A percentile compares a stretch with the other conserved stretches of the same genome.
Conservation (phyloP, 2,797 vertebrate species). For the Crenuchus spilurus region DNA sequence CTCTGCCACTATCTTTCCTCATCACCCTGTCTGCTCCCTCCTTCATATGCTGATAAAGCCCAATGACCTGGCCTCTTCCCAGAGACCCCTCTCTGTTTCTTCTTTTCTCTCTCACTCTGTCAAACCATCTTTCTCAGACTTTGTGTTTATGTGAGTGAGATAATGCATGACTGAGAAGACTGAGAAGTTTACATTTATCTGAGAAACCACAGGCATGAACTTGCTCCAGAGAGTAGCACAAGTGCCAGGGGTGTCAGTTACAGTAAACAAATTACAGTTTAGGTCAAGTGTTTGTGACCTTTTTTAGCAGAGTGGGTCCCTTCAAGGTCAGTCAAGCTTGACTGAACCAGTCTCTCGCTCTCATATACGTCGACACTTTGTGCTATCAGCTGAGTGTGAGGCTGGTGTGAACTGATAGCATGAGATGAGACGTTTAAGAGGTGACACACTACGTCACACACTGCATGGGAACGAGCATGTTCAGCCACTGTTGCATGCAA, state of each 20-base stretch:
- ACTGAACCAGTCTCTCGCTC: slow-evolving; percentile 20
- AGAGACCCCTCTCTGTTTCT: slow-evolving; percentile 34
- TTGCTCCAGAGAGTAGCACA: neutral
- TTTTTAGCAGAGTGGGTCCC: neutral
- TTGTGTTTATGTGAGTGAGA: neutral
- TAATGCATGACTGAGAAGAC: neutral
- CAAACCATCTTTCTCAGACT: slow-evolving; percentile 38
- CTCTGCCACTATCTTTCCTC: slow-evolving; percentile 67
- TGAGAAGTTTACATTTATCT: neutral
- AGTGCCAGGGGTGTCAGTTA: neutral
- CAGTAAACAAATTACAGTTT: neutral
- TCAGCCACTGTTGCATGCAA: neutral
- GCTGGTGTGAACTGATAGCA: slow-evolving; percentile 75
- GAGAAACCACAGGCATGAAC: neutral
- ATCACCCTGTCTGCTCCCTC: slow-evolving; percentile 71
- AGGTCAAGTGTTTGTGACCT: neutral
- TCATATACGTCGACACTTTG: slow-evolving; percentile 45
- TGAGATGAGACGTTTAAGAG: slow-evolving; percentile 25
- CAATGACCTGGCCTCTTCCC: slow-evolving; percentile 2
- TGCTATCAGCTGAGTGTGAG: slow-evolving; percentile 70
- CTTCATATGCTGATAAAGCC: slow-evolving; percentile 73
- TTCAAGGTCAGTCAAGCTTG: slow-evolving; percentile 11
- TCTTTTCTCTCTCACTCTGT: neutral
- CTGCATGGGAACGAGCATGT: slow-evolving; percentile 38
- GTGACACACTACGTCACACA: slow-evolving; percentile 24